These are phyloP conservation scores for Toxotes jaculatrix DNA, from an alignment of 2,113 vertebrate genomes.

Conservation along the genomic window DNA sequence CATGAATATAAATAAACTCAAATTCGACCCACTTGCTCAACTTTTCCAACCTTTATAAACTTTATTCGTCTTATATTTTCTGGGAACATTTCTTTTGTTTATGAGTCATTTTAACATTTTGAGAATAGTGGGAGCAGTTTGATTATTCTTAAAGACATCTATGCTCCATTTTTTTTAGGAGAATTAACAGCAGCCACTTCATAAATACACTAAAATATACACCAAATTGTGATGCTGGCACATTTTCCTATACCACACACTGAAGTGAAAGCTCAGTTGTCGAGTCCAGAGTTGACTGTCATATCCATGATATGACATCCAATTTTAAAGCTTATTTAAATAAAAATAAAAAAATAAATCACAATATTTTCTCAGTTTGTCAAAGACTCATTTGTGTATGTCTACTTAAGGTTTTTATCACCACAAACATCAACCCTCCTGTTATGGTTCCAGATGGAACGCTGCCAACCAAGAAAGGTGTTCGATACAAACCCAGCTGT, in stretches of 20 bases:
- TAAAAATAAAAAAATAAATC: not conserved
- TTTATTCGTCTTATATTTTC: not conserved
- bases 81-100: not conserved
- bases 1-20: constrained; percentile 53
- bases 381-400: constrained; percentile 25
- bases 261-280: constrained; percentile 1
- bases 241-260: not conserved
- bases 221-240: not conserved
- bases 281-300: constrained; percentile 1
- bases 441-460: constrained; percentile 61
- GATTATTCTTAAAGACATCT: not conserved
- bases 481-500: constrained; percentile 81
- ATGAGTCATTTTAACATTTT: constrained; percentile 3
- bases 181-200: not conserved
- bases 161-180: not conserved
- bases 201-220: not conserved
- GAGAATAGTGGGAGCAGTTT: not conserved
- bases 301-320: not conserved
- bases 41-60: constrained; percentile 29
- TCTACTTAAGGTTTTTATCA: constrained; percentile 30
- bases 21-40: constrained; percentile 30
- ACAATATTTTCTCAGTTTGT: constrained; percentile 45
- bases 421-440: constrained; percentile 32
- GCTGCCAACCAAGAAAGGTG: constrained; percentile 72
- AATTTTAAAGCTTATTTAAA: constrained; percentile 9